phyloP scores from a whole-genome alignment of 92 coral and sea anemone species.

The Siderastrea radians region DNA sequence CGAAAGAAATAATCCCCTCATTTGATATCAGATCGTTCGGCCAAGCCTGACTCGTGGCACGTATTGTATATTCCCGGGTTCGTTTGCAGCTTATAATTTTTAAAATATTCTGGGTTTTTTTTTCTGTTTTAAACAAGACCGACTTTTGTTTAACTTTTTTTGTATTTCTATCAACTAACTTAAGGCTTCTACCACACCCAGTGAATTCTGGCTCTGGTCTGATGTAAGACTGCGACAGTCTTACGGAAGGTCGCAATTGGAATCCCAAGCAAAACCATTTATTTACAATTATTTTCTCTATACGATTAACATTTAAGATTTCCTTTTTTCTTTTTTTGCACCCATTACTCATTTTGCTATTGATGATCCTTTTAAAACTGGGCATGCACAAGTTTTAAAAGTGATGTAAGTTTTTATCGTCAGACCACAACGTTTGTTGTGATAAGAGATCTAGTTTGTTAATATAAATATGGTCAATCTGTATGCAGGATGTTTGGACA shows the following conservation, averaged over 20 bases:
- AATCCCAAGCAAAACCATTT: no score
- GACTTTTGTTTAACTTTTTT: not conserved
- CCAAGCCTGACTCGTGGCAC: conserved; percentile 34
- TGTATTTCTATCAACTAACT: not conserved
- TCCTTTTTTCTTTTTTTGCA: no score
- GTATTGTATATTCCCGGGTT: not conserved
- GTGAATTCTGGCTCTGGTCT: not conserved
- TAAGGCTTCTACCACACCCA: conserved; percentile 21
- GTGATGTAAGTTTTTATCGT: no score
- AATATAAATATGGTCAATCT: not conserved
- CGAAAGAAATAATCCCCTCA: not conserved
- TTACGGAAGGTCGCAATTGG: no score
- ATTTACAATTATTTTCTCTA: no score
- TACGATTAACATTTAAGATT: no score
- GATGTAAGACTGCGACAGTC: no score
- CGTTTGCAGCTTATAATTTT: not conserved
- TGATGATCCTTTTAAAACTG: no score
- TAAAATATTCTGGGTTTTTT: not conserved
- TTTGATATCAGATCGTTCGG: not conserved
- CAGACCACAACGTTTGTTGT: not conserved
- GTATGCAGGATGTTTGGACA: conserved; percentile 28
- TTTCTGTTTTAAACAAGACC: not conserved
- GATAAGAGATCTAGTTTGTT: not conserved
- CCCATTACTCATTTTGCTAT: no score
- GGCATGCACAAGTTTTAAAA: no score